Conservation (phyloP, 2,113 vertebrate species). For the Trogon surrucura region DNA sequence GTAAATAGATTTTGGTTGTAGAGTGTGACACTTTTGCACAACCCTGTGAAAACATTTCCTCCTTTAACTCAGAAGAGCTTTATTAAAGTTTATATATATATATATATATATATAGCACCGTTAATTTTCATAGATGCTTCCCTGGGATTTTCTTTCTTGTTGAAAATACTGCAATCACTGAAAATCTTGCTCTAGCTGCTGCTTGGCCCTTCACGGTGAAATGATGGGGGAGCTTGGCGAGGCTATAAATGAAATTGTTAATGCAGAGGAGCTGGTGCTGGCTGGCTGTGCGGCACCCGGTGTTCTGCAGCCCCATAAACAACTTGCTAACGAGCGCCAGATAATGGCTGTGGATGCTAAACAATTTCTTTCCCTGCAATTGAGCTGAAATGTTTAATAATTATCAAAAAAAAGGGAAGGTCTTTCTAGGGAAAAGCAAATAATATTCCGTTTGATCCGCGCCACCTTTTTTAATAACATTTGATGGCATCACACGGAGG, state of each 20-base stretch:
- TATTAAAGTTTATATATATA: background rate
- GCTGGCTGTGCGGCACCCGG: background rate
- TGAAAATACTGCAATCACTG: background rate
- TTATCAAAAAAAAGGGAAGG: background rate
- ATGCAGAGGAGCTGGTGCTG: background rate
- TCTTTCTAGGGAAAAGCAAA: background rate
- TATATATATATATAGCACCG: background rate
- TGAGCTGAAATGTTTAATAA: background rate
- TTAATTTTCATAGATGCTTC: background rate
- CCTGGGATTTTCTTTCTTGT: background rate
- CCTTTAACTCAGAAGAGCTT: background rate
- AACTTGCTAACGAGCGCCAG: conserved; percentile 29
- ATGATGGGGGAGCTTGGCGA: background rate
- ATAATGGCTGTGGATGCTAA: background rate
- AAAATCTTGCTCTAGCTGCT: background rate
- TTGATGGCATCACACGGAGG: background rate
- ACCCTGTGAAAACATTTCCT: background rate
- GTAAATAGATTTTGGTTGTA: background rate
- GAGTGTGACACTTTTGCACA: background rate
- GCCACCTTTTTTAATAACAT: conserved; percentile 41
- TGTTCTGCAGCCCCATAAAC: conserved; percentile 13
- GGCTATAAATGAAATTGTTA: background rate
- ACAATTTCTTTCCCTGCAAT: background rate
- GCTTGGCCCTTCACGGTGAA: background rate
- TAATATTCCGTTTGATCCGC: conserved; percentile 29